Evolutionary conservation across 1,140 invertebrate genomes (phyloP).

Genomic region (Lineus longissimus): DNA sequence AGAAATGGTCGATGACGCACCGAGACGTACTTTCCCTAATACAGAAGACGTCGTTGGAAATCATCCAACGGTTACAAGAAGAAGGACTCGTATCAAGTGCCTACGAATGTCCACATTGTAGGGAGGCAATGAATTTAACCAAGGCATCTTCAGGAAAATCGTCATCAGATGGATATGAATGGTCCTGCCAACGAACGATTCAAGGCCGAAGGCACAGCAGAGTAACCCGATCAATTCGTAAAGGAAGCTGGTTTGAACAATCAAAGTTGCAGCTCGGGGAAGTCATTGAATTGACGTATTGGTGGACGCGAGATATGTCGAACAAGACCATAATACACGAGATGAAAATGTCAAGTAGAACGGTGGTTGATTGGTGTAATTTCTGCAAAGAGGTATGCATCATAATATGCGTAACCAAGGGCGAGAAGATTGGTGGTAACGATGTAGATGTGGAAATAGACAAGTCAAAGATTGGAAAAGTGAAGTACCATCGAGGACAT

Average conservation of each 20-base stretch:
- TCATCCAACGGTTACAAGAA: no score
- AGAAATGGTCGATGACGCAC: no score
- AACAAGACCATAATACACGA: conserved; percentile 7
- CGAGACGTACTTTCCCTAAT: no score
- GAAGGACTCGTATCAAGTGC: no score
- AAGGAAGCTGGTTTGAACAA: not conserved
- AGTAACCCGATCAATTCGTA: no score
- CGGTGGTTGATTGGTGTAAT: conserved; percentile 18
- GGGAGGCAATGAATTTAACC: no score
- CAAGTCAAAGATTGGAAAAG: not conserved
- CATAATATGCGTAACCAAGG: conserved; percentile 1
- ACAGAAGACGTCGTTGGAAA: no score
- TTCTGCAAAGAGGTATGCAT: conserved; percentile 12
- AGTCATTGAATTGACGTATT: conserved; percentile 9
- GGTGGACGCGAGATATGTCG: conserved; percentile 6
- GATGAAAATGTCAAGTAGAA: not conserved
- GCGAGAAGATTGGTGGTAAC: not conserved
- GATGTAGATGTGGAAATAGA: not conserved
- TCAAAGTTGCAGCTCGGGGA: not conserved
- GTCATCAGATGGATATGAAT: no score
- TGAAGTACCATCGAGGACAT: not conserved
- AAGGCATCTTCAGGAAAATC: no score
- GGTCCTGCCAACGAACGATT: no score
- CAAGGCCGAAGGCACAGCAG: no score
- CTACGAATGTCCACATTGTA: no score